Evolutionary conservation across 2,888 invertebrate genomes (phyloP), one percentile per base, ranked within the genome.

Genomic region (Acrocera orbiculus): DNA sequence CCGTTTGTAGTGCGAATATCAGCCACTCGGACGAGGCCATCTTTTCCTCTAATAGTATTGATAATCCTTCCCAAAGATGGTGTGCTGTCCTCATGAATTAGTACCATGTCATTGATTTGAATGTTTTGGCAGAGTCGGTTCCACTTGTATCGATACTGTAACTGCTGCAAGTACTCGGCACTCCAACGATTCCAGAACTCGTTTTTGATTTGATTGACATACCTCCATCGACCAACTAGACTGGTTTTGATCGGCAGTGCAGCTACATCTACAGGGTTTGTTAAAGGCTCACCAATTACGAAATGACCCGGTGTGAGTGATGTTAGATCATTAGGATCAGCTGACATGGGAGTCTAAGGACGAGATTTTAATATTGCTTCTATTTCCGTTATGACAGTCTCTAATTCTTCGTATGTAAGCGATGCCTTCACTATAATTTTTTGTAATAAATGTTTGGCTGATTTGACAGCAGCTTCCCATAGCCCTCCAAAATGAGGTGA

Each of bases 331-430:
- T 30, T 31, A 14, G 40, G 35, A 30, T 44, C 41, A 13, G 35
- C 30, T n/a, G 35, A 35, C 10, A 41, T 34, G 7, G 38, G 40
- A 29, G 33, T 39, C 2, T 50, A 14, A 3, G 49, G 47, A 14
- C 47, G 30, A 8, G 45, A 47, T 35, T 50, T 49, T 2, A 49
- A 27, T 11, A 42, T 36, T 2, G 46, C 46, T 37, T 49, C 47
- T 15, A 49, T 41, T 36, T 47, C 44, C 6, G 35, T 30, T 1
- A 44, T 10, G 1, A 47, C 11, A 4, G 48, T 51, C n/a, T 34
- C 16, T 16, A 49, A 39, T 35, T 52, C 47, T 38, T 49, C 45
- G 23, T 40, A 46, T 1, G 44, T 47, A 9, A 50, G 33, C 7
- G 30, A 36, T 9, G 31, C 11, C 11, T 17, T 25, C 5, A 11